Evolutionary conservation across 2,113 vertebrate species (phyloP).

Genomic region (Nannospalax galili): DNA sequence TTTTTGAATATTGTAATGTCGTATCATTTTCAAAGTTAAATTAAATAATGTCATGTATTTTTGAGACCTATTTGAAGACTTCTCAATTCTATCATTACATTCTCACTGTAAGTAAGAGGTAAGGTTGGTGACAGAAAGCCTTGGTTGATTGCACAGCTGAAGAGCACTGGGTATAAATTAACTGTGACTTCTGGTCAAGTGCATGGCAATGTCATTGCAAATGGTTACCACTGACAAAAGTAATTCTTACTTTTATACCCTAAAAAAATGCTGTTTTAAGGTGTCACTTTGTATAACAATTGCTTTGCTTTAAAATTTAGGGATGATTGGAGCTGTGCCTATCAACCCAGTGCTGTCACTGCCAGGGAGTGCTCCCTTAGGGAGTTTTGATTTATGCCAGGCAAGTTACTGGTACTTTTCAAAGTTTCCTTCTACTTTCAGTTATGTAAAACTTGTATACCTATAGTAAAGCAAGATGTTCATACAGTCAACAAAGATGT

Average conservation of each 20-base stretch:
- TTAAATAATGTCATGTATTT: neutral
- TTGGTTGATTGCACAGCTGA: neutral
- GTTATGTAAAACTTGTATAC: neutral
- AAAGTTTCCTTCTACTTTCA: neutral
- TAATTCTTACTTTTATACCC: slow-evolving; percentile 52
- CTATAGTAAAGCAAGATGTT: neutral
- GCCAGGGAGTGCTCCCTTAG: neutral
- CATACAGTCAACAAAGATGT: neutral
- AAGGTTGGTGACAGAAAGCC: neutral
- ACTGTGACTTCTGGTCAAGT: neutral
- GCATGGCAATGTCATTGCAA: neutral
- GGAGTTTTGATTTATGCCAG: neutral
- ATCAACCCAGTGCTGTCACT: neutral
- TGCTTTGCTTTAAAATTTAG: slow-evolving; percentile 35
- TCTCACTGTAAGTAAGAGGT: neutral
- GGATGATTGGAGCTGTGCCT: neutral
- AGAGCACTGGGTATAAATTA: neutral
- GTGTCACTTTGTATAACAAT: neutral
- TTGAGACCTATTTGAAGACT: neutral
- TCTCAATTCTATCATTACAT: neutral
- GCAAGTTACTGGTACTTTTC: neutral
- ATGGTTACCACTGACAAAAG: neutral
- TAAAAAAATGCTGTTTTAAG: neutral
- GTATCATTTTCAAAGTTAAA: neutral
- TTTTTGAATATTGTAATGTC: neutral